These are phyloP conservation scores for Chaetodon trifasciatus DNA, from an alignment of 2,797 vertebrate genomes.

Conservation along the genomic window DNA sequence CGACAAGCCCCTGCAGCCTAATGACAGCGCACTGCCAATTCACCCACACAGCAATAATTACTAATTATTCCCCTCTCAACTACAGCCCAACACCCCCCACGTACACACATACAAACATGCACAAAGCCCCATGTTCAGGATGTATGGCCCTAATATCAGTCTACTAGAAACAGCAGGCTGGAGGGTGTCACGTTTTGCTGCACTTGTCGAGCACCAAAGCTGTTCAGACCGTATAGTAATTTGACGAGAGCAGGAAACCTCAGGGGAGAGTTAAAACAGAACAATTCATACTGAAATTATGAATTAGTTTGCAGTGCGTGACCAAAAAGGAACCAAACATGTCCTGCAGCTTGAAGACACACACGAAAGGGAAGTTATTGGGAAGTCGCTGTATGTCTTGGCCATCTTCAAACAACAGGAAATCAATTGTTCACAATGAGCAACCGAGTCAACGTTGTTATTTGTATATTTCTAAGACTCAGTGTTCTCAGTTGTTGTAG, in stretches of 20 bases:
- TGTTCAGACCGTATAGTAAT: neutral
- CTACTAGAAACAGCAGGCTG: constrained; percentile 33
- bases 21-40: constrained; percentile 68
- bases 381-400: constrained; percentile 1
- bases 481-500: constrained; percentile 17
- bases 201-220: constrained; percentile 6
- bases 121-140: constrained; percentile 28
- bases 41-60: constrained; percentile 72
- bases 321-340: constrained; percentile 15
- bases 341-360: neutral
- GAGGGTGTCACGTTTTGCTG: constrained; percentile 29
- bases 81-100: constrained; percentile 23
- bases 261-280: neutral
- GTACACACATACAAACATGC: constrained; percentile 10
- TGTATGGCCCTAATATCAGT: constrained; percentile 54
- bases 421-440: constrained; percentile 29
- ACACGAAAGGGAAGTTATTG: neutral
- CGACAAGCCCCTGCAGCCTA: constrained; percentile 60
- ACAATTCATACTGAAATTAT: neutral
- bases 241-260: constrained; percentile 20
- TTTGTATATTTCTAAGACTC: constrained; percentile 53
- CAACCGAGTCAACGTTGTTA: constrained; percentile 21
- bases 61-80: constrained; percentile 70
- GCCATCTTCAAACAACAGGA: constrained; percentile 31
- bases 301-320: neutral